Percentiles rank a stretch among this genome's conserved stretches.
Conservation (phyloP, 1,140 invertebrate species). For the Branchinecta lynchi region DNA sequence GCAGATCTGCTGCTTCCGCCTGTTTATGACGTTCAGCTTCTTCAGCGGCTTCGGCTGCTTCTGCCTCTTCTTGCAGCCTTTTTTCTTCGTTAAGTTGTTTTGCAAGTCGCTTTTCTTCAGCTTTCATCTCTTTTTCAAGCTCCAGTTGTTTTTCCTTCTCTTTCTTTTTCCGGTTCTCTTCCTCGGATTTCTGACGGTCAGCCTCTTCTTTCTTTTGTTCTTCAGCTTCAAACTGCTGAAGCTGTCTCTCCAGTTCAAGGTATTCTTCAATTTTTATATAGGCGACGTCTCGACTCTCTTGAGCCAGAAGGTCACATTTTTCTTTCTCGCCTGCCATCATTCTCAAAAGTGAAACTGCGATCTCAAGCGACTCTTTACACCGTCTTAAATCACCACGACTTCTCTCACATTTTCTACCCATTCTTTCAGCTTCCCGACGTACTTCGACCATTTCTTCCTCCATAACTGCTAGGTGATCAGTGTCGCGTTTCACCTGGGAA, state of each 20-base stretch:
- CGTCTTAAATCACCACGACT: neutral
- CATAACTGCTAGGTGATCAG: neutral
- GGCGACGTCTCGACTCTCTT: neutral
- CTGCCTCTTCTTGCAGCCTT: constrained; percentile 18
- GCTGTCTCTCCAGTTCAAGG: constrained; percentile 1
- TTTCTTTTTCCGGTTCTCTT: constrained; percentile 16
- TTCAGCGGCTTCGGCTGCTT: constrained; percentile 21
- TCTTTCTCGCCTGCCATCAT: neutral
- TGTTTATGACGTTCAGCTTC: constrained; percentile 16
- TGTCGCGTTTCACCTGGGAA: too few relatives aligned
- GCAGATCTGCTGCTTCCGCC: constrained; percentile 23
- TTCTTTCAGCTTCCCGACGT: neutral
- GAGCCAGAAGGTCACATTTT: constrained; percentile 10
- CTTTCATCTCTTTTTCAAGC: neutral
- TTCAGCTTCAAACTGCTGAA: neutral
- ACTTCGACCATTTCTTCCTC: neutral
- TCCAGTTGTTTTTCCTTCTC: constrained; percentile 8
- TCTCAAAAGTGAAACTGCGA: neutral
- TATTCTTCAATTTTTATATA: neutral
- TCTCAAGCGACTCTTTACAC: neutral
- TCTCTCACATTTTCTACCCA: neutral
- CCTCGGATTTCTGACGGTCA: neutral
- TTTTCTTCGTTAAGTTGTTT: constrained; percentile 20
- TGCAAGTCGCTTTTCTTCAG: constrained; percentile 11
- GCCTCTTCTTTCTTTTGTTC: neutral